phyloP scores from a whole-genome alignment of 2,113 vertebrate genomes.

The Astatotilapia flaviijosephi region DNA sequence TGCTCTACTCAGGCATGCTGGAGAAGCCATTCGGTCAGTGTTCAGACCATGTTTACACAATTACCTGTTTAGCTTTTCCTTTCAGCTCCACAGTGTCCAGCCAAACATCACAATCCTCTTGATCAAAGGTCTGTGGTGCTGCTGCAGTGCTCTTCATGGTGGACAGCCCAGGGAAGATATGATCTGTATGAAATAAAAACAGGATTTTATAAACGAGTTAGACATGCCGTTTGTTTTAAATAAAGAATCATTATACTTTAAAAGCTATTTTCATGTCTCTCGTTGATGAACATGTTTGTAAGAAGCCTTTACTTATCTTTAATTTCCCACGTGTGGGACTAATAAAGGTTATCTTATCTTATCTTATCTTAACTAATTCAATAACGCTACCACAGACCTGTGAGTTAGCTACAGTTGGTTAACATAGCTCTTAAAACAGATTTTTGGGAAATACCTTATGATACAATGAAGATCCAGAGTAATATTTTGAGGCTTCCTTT shows the following conservation, averaged over 20 bases:
- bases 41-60: not conserved
- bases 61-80: constrained; percentile 64
- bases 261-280: not conserved
- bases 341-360: too few species aligned
- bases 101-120: constrained; percentile 72
- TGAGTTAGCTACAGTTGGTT: not conserved
- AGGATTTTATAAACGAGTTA: not conserved
- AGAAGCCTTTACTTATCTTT: not conserved
- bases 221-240: not conserved
- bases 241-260: not conserved
- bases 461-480: accelerated
- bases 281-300: not conserved
- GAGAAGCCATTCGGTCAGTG: not conserved
- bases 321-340: too few species aligned
- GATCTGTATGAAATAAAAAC: not conserved
- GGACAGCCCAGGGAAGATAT: not conserved
- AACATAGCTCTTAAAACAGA: not conserved
- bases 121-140: not conserved
- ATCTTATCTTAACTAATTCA: not conserved
- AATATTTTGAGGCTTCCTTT: not conserved
- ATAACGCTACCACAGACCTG: not conserved
- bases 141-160: constrained; percentile 53
- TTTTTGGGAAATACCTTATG: not conserved
- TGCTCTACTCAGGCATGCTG: not conserved
- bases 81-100: constrained; percentile 68